Base-by-base conservation (phyloP, 2,797 vertebrate genomes). In the Pogoniulus pusillus region DNA sequence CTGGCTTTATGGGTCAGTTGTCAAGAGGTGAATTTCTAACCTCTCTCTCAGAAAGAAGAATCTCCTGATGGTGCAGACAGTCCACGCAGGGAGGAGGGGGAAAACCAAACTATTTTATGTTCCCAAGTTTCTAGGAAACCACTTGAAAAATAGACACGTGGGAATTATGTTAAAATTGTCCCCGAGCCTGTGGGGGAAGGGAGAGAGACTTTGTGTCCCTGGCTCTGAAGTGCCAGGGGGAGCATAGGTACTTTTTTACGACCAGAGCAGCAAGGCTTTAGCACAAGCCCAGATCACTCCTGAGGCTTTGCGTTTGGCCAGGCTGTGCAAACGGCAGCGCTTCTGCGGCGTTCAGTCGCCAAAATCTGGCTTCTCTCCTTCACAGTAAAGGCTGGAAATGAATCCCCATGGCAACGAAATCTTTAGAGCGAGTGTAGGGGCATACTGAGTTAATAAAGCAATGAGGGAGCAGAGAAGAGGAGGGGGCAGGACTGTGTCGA, bases 371-470 rank as follows among this genome's bases (percentile, higher is more conserved):
- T 91, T 91, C 95, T 63, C 59, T 82, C 29, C 43, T 78, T 92
- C 63, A 72, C 79, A 90, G 66, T 92, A 90, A 94, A 93, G 87
- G 89, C 92, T 58, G 47, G 86, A 94, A 91, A 80, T 92, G 93
- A 92, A 91, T 89, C 92, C 65, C 65, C 78, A 82, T 82, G 81
- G 55, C 78, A 92, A 91, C 66, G 2, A 86, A 77, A 34, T 80
- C 78, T 95, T 94, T 77, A 88, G 77, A 93, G 74, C 74, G 62
- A 65, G 22, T 57, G 8, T 63, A 69, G 79, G 59, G 62, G 70
- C 94, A 89, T 90, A 91, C 18, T 95, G 84, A 90, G 57, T 91
- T 94, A 95, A 95, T 95, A 94, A 95, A 91, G 58, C 90, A 90
- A 57, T 34, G 63, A 85, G 65, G 57, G 76, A 87, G 22, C 51